Evolutionary conservation across 2,797 vertebrate genomes (phyloP), one percentile per base, ranked within the genome.

Genomic region (Mus spretus): DNA sequence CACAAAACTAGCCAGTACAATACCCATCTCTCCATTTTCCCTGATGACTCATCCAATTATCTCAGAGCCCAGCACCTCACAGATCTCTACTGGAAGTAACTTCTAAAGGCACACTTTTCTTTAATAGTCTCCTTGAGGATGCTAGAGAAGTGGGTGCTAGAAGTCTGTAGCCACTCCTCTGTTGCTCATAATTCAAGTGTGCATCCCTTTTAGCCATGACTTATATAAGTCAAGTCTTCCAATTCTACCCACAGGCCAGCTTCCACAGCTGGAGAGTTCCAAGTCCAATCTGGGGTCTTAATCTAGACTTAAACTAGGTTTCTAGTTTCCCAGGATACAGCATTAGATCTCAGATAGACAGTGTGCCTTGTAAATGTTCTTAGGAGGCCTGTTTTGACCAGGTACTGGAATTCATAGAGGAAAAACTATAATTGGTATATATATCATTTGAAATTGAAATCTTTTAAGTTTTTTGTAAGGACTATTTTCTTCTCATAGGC

Each of bases 391-490:
- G 17, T 91, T 87, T 94, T 87, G 44, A 53, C 44, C 75, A 93
- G 47, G 1, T 47, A 85, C 63, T 63, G 20, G 10, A 90, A 89
- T 53, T 67, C 4, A 12, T 81, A 63, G 12, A 74, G 84, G 28
- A 83, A 77, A 84, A 77, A 37, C 3, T 80, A 3, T 77, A 95
- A 88, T 84, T 93, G 70, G 20, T 31, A 40, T 70, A 94, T 63
- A 28, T 75, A 65, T 91, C 44, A 74, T 78, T 90, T 84, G 37
- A 87, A 96, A 87, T 87, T 67, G n/a, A 67, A 95, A 84, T 82
- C 59, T 89, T 91, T 91, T 47, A 90, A 74, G 61, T 80, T 61
- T 61, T 79, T 34, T 90, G 59, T 74, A 59, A 61, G 90, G 84
- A 75, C 28, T 67, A 57, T 84, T 88, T 74, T 95, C 50, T 14